Evolutionary conservation across 64 coral and sea anemone genomes (phyloP), one percentile per base, ranked within the genome.

Genomic region (Acropora yongei): DNA sequence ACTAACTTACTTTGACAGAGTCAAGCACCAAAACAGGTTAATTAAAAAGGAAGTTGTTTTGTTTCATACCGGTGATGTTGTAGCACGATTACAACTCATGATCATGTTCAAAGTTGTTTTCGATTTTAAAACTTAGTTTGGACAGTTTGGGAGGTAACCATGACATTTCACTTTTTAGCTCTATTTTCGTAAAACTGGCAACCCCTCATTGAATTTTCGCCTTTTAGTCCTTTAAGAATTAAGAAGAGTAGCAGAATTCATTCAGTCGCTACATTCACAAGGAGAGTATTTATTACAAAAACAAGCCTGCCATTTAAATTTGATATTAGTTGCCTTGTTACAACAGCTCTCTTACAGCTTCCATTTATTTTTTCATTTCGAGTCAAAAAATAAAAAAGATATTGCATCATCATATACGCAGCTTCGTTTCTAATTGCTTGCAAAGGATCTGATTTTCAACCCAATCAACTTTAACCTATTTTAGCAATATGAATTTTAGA

Each of bases 221-320:
- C 6, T n/a, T 16, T 3, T 17, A 71, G 5, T 85, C 42, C 16
- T 72, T 12, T 17, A 44, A 14, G 12, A 8, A 71, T 69, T 85
- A 85, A 18, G 2, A 20, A 48, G 14, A 17, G 75, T 45, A 20
- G 65, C 82, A 48, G 47, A 2, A 7, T 8, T 71, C 45, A 85
- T 45, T 71, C 45, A 69, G 4, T 19, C 63, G 82, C 16, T 77
- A 77, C 61, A 72, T 84, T 85, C 39, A 85, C 14, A 44, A 72
- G 43, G 13, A 68, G 45, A 69, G 71, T 48, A 69, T 85, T 85
- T 44, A 72, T 85, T 85, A 85, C 82, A 18, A 85, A 85, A 77
- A 77, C 13, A 12, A 85, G 16, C 61, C n/a, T 85, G 63, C 68
- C 42, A 85, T 69, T 71, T 68, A 85, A 85, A 69, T 83, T 85